phyloP scores from a whole-genome alignment of 2,888 invertebrate genomes.

The Dione juno region DNA sequence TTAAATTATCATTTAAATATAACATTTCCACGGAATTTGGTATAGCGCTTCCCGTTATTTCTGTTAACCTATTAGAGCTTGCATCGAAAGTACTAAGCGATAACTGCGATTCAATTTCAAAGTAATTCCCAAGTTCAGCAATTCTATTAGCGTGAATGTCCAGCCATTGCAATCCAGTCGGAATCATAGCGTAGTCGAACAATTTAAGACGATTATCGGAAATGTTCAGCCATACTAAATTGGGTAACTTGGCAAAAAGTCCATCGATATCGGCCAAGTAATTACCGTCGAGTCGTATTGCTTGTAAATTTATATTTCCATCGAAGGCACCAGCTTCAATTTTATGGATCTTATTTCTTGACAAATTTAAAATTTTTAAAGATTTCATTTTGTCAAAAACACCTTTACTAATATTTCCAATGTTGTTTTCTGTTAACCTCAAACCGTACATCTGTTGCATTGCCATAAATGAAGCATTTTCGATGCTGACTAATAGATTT shows the following conservation, averaged over 20 bases:
- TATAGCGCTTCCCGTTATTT: constrained; percentile 91
- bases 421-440: constrained; percentile 92
- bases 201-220: constrained; percentile 92
- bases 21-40: constrained; percentile 92
- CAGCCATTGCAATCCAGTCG: constrained; percentile 92
- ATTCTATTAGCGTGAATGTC: constrained; percentile 94
- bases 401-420: constrained; percentile 90
- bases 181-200: constrained; percentile 94
- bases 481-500: constrained; percentile 91
- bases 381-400: constrained; percentile 90
- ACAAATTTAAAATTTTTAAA: constrained; percentile 91
- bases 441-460: constrained; percentile 92
- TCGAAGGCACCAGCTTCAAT: constrained; percentile 92
- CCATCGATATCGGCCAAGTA: constrained; percentile 90
- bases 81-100: constrained; percentile 92
- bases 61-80: constrained; percentile 90
- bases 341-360: constrained; percentile 91
- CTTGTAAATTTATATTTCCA: constrained; percentile 89
- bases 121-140: constrained; percentile 91
- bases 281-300: constrained; percentile 92
- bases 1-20: constrained; percentile 91
- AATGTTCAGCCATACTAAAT: constrained; percentile 93
- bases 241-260: constrained; percentile 90
- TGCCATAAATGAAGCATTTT: constrained; percentile 90
- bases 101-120: constrained; percentile 91